Evolutionary conservation across 2,797 vertebrate species (phyloP).

Genomic region (Rhinella marina): DNA sequence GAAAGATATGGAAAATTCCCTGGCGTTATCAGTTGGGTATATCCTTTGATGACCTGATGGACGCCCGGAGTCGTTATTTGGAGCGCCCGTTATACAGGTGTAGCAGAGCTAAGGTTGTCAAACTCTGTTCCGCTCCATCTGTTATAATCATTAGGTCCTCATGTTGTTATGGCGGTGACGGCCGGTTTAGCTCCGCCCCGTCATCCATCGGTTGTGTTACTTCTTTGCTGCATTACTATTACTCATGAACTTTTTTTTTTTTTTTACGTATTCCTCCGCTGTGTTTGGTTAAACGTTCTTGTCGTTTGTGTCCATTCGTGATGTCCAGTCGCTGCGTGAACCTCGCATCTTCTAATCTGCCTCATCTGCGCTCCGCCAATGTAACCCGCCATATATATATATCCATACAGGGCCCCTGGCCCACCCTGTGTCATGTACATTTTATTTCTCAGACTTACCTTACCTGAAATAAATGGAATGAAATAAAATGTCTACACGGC

Average conservation of each 20-base stretch:
- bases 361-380: neutral
- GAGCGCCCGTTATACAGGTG: too few species aligned
- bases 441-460: neutral
- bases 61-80: too few species aligned
- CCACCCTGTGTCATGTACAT: neutral
- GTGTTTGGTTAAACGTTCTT: neutral
- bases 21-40: too few species aligned
- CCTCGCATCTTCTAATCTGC: neutral
- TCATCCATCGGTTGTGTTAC: neutral
- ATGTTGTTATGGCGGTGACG: too few species aligned
- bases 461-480: constrained; percentile 1
- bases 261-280: neutral
- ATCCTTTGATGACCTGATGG: too few species aligned
- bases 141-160: too few species aligned
- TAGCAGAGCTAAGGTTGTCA: too few species aligned
- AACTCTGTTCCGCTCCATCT: too few species aligned
- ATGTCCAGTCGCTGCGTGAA: neutral
- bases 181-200: too few species aligned
- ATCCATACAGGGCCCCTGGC: neutral
- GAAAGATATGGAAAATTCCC: too few species aligned
- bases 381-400: neutral
- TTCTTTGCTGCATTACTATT: neutral
- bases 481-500: neutral
- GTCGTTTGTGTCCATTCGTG: neutral
- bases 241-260: neutral